These are phyloP conservation scores for Taenaris catops DNA, from an alignment of 2,888 invertebrate species.

Conservation along the genomic window DNA sequence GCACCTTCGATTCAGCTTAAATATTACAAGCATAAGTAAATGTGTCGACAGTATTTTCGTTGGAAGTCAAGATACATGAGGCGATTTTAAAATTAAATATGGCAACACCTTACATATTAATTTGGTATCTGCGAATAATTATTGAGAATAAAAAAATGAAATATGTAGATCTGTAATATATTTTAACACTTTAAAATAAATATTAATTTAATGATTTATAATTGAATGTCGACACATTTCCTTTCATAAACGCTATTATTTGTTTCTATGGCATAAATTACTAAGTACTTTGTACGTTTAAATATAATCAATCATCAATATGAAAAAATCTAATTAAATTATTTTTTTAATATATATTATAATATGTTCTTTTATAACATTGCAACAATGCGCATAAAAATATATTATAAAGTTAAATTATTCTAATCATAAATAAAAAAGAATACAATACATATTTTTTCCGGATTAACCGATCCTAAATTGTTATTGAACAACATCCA, in stretches of 20 bases:
- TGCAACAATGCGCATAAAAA: conserved; percentile 1
- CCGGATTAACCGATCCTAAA: background rate
- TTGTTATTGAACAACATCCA: no score
- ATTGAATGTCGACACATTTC: conserved; percentile 21
- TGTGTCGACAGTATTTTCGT: conserved; percentile 32
- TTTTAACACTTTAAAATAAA: no score
- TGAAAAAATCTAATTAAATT: conserved; percentile 4
- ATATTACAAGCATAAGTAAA: conserved; percentile 29
- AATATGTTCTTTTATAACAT: background rate
- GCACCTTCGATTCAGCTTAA: conserved; percentile 72
- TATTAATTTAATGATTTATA: no score
- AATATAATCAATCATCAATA: conserved; percentile 11
- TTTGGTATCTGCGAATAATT: no score
- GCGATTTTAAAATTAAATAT: no score
- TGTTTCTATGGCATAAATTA: conserved; percentile 24
- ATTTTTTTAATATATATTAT: background rate
- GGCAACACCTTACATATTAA: no score
- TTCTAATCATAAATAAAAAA: background rate
- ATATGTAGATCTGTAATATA: no score
- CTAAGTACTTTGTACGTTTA: conserved; percentile 32
- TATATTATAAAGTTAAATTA: background rate
- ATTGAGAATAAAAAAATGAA: no score
- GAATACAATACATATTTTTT: background rate
- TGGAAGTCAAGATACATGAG: no score
- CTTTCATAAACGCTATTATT: conserved; percentile 10